Evolutionary conservation across 2,797 vertebrate genomes (phyloP).

Genomic region (Fringilla coelebs): DNA sequence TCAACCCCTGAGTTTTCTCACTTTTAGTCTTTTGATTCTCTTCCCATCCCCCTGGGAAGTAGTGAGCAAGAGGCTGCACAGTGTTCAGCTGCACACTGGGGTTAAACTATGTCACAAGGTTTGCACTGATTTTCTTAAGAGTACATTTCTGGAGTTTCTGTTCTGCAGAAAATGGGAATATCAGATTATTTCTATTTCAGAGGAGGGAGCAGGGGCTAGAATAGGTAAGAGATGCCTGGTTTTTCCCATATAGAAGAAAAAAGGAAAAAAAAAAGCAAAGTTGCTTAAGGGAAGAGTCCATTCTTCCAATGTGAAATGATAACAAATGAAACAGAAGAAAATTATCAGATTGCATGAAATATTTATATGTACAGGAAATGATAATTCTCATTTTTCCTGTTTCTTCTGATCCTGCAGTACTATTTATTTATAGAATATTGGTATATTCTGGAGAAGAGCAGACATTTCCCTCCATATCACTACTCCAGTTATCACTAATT

Average conservation of each 20-base stretch:
- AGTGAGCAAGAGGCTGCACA: accelerated
- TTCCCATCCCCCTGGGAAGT: background rate
- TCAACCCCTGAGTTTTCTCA: background rate
- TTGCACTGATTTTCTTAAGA: background rate
- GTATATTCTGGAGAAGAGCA: background rate
- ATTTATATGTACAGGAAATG: background rate
- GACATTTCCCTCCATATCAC: background rate
- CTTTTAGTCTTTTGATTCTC: background rate
- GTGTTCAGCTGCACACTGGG: background rate
- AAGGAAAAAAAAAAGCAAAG: accelerated
- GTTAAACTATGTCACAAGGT: background rate
- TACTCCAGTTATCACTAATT: background rate
- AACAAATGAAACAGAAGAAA: background rate
- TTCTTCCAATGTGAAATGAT: background rate
- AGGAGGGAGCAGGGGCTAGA: background rate
- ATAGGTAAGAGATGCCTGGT: background rate
- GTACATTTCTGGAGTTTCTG: background rate
- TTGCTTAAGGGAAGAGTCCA: background rate
- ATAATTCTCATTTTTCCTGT: background rate
- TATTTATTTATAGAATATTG: background rate
- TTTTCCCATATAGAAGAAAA: background rate
- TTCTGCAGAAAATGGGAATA: background rate
- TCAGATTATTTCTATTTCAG: background rate
- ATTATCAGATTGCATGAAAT: background rate
- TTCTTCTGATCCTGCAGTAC: background rate